Percentiles rank a stretch among this genome's conserved stretches.
Evolutionary conservation across 2,888 invertebrate species (phyloP).

Genomic region (Tachystola acroxantha): DNA sequence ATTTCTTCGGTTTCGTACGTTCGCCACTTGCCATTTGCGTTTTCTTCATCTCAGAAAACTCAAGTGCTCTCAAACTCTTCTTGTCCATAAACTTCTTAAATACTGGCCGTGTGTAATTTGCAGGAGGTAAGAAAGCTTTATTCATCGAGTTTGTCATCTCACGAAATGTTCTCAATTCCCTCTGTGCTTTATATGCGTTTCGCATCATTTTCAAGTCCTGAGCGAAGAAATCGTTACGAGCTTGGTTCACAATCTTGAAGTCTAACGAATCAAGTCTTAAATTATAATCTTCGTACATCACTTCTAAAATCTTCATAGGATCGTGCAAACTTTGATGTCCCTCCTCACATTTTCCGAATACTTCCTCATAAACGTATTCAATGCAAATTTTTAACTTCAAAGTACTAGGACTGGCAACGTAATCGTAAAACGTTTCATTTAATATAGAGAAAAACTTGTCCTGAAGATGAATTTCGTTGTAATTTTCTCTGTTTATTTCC

Average conservation of each 20-base stretch:
- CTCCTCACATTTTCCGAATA: slow-evolving; percentile 69
- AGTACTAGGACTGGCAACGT: slow-evolving; percentile 56
- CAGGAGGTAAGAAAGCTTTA: slow-evolving; percentile 60
- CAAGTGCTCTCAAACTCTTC: slow-evolving; percentile 42
- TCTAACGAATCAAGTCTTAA: slow-evolving; percentile 60
- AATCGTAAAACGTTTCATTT: slow-evolving; percentile 57
- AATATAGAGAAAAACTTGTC: slow-evolving; percentile 65
- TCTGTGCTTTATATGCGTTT: slow-evolving; percentile 58
- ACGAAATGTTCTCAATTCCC: slow-evolving; percentile 57
- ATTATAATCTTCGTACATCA: slow-evolving; percentile 67
- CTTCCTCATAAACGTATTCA: slow-evolving; percentile 67
- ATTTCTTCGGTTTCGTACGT: slow-evolving; percentile 33
- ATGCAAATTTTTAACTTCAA: slow-evolving; percentile 66
- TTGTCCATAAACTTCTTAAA: slow-evolving; percentile 51
- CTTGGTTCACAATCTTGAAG: slow-evolving; percentile 62
- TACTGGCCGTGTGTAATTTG: slow-evolving; percentile 44
- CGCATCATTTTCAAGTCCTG: slow-evolving; percentile 65
- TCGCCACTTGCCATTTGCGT: slow-evolving; percentile 27
- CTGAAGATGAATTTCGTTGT: slow-evolving; percentile 54
- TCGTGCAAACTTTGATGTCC: slow-evolving; percentile 61
- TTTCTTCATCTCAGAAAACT: slow-evolving; percentile 37
- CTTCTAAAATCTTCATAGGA: slow-evolving; percentile 68
- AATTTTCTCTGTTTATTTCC: slow-evolving; percentile 52
- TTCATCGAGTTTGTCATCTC: slow-evolving; percentile 70
- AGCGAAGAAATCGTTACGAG: slow-evolving; percentile 57